A percentile compares a stretch with the other conserved stretches of the same genome.
These are phyloP conservation scores for Drepana falcataria DNA, from an alignment of 2,888 invertebrate genomes.

Conservation along the genomic window DNA sequence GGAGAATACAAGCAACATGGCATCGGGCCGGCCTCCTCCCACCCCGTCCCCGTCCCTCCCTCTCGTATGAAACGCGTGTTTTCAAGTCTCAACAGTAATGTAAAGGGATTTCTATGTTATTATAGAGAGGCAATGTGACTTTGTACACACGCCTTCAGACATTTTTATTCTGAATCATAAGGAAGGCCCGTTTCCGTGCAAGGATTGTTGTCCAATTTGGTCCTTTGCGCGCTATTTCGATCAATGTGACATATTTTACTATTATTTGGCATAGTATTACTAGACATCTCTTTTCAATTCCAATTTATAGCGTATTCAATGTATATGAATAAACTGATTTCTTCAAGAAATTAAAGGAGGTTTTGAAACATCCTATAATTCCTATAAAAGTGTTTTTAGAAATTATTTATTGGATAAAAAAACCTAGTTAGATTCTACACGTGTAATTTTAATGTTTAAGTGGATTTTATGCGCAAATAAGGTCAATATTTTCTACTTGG, in stretches of 20 bases:
- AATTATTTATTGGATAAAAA: no score
- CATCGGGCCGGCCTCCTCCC: slow-evolving; percentile 8
- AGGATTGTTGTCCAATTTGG: slow-evolving; percentile 16
- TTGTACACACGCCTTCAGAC: slow-evolving; percentile 12
- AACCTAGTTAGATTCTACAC: no score
- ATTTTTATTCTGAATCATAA: slow-evolving; percentile 23
- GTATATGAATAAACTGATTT: no score
- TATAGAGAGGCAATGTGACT: slow-evolving; percentile 25
- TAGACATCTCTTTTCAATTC: no score
- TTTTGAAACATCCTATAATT: no score
- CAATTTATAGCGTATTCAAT: no score
- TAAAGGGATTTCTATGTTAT: slow-evolving; percentile 29
- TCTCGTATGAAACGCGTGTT: slow-evolving; percentile 22
- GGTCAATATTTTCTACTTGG: no score
- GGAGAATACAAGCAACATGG: slow-evolving; percentile 20
- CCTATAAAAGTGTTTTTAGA: no score
- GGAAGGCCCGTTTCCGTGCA: slow-evolving; percentile 11
- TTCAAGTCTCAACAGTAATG: slow-evolving; percentile 27
- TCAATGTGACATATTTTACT: background rate
- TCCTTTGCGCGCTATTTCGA: slow-evolving; percentile 15
- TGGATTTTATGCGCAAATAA: no score
- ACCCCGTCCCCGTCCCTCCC: slow-evolving; percentile 4
- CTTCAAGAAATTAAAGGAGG: no score
- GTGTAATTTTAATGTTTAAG: no score
- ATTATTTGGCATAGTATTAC: background rate